Conservation (phyloP, 2,888 invertebrate genomes). For the Smittia sp. region DNA sequence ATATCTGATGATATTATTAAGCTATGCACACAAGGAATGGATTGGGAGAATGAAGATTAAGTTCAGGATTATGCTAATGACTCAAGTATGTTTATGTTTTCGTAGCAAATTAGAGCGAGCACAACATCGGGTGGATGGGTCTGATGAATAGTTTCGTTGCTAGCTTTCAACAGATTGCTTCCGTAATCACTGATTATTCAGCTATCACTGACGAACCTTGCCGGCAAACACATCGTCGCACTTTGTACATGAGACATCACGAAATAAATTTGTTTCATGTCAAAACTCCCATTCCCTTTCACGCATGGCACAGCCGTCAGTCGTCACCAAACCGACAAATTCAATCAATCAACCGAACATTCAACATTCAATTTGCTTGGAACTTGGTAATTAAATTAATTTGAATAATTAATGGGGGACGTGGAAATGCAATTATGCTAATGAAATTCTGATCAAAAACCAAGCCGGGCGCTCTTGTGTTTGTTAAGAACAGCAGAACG, state of each 20-base stretch:
- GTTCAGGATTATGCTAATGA: slow-evolving; percentile 37
- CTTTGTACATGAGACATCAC: background rate
- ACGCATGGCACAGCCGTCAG: background rate
- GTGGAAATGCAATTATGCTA: slow-evolving; percentile 39
- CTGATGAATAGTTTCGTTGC: background rate
- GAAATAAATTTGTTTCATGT: background rate
- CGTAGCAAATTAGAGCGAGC: slow-evolving; percentile 37
- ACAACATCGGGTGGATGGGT: background rate
- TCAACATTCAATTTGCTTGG: slow-evolving; percentile 23
- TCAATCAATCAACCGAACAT: slow-evolving; percentile 38
- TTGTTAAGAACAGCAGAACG: background rate
- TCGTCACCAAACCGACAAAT: slow-evolving; percentile 24
- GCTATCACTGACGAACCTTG: too few species aligned
- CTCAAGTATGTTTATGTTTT: slow-evolving; percentile 29
- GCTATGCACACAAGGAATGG: background rate
- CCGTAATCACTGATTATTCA: background rate
- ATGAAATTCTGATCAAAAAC: slow-evolving; percentile 39
- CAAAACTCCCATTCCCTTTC: background rate
- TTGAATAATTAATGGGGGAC: slow-evolving; percentile 40
- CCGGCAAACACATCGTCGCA: too few species aligned
- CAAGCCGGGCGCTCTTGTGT: slow-evolving; percentile 19
- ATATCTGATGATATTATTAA: slow-evolving; percentile 22
- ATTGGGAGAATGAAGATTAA: slow-evolving; percentile 11
- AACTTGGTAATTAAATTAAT: slow-evolving; percentile 41
- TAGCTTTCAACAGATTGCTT: background rate